Conservation (phyloP, 2,113 vertebrate species). For the Hirundichthys speculiger region DNA sequence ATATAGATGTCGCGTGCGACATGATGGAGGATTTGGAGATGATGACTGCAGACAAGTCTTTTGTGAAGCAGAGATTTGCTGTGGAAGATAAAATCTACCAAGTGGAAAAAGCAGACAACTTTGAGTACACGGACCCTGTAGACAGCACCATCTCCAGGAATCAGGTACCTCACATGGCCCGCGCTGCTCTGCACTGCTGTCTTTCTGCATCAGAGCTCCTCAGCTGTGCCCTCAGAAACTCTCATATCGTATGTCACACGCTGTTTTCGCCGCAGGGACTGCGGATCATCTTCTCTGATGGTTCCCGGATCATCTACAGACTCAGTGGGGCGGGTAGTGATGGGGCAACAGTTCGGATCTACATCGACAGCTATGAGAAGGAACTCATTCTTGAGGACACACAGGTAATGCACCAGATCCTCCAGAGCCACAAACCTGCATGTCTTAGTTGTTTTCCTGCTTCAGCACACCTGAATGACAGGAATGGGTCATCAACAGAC, state of each 20-base stretch:
- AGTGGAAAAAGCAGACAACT: conserved; percentile 94
- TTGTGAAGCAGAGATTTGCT: conserved; percentile 88
- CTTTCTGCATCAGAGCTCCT: conserved; percentile 4
- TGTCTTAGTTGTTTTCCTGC: too few species aligned
- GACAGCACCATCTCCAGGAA: conserved; percentile 92
- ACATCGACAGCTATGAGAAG: conserved; percentile 95
- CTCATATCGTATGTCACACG: not conserved
- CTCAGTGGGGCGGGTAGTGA: conserved; percentile 90
- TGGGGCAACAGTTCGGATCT: conserved; percentile 90
- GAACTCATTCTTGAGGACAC: conserved; percentile 89
- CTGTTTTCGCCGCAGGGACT: conserved; percentile 83
- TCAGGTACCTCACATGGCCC: conserved; percentile 81
- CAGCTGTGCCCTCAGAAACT: too few species aligned
- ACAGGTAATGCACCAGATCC: too few species aligned
- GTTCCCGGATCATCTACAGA: conserved; percentile 94
- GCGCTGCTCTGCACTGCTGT: conserved; percentile 3
- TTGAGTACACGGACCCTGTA: conserved; percentile 95
- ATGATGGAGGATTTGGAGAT: conserved; percentile 96
- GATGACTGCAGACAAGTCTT: conserved; percentile 88
- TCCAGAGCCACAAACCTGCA: too few species aligned
- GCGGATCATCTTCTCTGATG: conserved; percentile 92
- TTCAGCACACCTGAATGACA: too few species aligned
- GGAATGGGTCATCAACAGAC: too few species aligned
- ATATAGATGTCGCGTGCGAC: conserved; percentile 89
- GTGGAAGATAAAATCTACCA: conserved; percentile 89